Evolutionary conservation across 2,113 vertebrate genomes (phyloP).

Genomic region (Hystrix cristata): DNA sequence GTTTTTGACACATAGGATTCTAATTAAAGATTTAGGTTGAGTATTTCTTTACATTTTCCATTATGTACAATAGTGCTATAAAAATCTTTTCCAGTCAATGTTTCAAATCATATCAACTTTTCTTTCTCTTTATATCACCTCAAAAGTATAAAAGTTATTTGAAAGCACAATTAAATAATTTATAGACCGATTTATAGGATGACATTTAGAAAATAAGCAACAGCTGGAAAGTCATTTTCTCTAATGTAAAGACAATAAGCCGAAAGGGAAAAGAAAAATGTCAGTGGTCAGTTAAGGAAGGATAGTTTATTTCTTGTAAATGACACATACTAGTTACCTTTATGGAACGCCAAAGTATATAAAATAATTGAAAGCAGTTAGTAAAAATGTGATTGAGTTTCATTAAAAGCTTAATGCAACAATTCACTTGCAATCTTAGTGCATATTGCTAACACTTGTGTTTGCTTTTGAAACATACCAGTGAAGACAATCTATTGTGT

Average conservation of each 20-base stretch:
- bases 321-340: not conserved
- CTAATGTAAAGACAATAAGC: slow-evolving; percentile 11
- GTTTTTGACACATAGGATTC: not conserved
- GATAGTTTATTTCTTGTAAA: not conserved
- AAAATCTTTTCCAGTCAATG: not conserved
- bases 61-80: not conserved
- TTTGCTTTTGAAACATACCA: slow-evolving; percentile 29
- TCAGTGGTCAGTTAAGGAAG: not conserved
- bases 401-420: not conserved
- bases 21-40: not conserved
- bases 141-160: slow-evolving; percentile 44
- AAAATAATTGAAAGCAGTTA: not conserved
- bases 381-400: not conserved
- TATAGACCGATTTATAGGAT: not conserved
- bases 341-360: not conserved
- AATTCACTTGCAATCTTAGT: not conserved
- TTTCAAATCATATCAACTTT: slow-evolving; percentile 19
- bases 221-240: not conserved
- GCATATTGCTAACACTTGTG: slow-evolving; percentile 11
- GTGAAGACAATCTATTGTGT: not conserved
- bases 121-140: slow-evolving; percentile 39
- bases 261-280: not conserved
- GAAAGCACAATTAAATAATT: slow-evolving; percentile 66
- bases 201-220: slow-evolving; percentile 58
- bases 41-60: not conserved